Base-by-base conservation (phyloP, 2,113 vertebrate genomes). In the Propithecus coquereli region DNA sequence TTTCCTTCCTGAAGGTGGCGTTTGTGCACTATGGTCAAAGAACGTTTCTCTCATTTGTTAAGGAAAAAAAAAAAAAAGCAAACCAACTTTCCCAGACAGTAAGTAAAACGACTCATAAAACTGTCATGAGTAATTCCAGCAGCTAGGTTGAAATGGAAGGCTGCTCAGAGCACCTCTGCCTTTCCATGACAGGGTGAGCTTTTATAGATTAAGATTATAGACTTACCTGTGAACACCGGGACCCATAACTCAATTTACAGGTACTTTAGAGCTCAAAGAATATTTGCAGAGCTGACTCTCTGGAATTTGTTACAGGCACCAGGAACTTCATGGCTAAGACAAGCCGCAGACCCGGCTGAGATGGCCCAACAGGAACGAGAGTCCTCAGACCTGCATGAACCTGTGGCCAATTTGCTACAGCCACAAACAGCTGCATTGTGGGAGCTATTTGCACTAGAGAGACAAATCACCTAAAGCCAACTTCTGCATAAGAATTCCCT, bases 1-100 rank as follows among this genome's bases (percentile, higher is more conserved):
- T 9, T 30, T 97, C 65, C 90, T 83, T 94, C 98, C 98, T 97
- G 97, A 94, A 98, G 98, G 94, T 98, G 98, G 98, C 96, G 93
- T 95, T 80, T 98, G 70, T 57, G 98, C 76, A 95, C 96, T 96
- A n/a, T 90, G 52, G 68, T 91, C 92, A 93, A 97, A 98, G 17
- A 92, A 80, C 37, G 6, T n/a, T 87, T 80, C 37, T 16, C 80
- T n/a, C 13, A 52, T 30, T 66, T 32, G 2, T 66, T 81, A 95
- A 80, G 47, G 12, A 0, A 16, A 54, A 30, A 1, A 2, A 1
- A 2, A 2, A 87, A 63, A 92, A 74, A 50, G 7, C 2, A 37
- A 30, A 79, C 89, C n/a, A 63, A 32, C 0, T 91, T 94, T 96
- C 68, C 40, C 76, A 17, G 57, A 34, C 0, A 85, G 73, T 40